phyloP scores from a whole-genome alignment of 2,797 vertebrate genomes.

The Phataginus tricuspis region DNA sequence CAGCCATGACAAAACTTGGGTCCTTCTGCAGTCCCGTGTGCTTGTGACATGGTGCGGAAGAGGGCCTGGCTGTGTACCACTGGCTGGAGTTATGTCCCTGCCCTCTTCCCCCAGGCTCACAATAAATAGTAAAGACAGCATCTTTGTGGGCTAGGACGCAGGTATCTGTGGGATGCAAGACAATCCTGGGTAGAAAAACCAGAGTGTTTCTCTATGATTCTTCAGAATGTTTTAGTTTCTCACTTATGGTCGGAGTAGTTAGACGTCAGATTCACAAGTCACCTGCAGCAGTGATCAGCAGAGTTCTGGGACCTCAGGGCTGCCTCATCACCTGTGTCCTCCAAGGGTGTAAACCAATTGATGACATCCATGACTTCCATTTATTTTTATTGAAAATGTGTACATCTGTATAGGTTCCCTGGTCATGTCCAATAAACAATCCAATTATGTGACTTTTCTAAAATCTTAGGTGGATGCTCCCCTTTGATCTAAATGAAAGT shows the following conservation, averaged over 20 bases:
- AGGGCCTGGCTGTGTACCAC: background rate
- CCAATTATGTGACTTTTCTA: background rate
- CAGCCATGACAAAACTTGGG: background rate
- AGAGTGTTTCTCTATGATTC: constrained; percentile 44
- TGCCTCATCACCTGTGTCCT: constrained; percentile 60
- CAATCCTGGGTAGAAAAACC: background rate
- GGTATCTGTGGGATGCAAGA: background rate
- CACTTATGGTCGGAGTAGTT: constrained; percentile 89
- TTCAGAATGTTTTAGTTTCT: constrained; percentile 83
- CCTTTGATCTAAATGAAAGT: background rate
- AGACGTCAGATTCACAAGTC: constrained; percentile 91
- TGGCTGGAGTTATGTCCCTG: background rate
- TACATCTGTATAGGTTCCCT: background rate
- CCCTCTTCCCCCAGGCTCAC: background rate
- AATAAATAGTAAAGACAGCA: background rate
- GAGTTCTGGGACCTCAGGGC: constrained; percentile 65
- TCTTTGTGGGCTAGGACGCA: background rate
- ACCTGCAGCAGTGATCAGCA: constrained; percentile 87
- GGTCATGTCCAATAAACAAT: background rate
- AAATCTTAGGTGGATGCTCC: background rate
- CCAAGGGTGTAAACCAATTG: constrained; percentile 57
- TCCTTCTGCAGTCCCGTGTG: background rate
- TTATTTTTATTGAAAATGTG: constrained; percentile 6
- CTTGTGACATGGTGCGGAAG: background rate
- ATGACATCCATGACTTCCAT: background rate